Conservation (phyloP, 1,140 invertebrate species). For the Lordiphosa stackelbergi region DNA sequence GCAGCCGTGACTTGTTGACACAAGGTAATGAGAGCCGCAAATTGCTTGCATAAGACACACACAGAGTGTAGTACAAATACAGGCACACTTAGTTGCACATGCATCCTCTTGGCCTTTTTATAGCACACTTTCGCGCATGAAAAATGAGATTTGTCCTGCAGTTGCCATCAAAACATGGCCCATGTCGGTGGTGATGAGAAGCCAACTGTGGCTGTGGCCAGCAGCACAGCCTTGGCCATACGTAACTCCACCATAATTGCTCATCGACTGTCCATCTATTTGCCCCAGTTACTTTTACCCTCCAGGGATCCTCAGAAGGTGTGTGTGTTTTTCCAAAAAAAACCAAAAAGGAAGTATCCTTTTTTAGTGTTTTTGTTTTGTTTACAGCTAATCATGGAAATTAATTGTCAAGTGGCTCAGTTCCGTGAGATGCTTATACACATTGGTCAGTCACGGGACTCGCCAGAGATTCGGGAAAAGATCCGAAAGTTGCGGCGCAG, state of each 20-base stretch:
- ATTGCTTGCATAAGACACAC: conserved; percentile 65
- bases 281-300: conserved; percentile 61
- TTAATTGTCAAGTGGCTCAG: conserved; percentile 90
- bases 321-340: neutral
- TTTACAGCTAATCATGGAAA: conserved; percentile 89
- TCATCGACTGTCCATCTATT: conserved; percentile 61
- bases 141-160: conserved; percentile 26
- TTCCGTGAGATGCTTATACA: conserved; percentile 92
- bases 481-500: conserved; percentile 88
- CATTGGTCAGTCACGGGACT: conserved; percentile 89
- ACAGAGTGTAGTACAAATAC: conserved; percentile 2
- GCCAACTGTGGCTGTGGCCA: conserved; percentile 42
- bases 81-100: conserved; percentile 16
- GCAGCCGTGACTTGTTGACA: conserved; percentile 69
- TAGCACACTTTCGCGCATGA: conserved; percentile 51
- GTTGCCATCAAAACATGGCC: conserved; percentile 57
- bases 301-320: conserved; percentile 66
- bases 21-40: conserved; percentile 71
- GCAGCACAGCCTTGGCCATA: conserved; percentile 64
- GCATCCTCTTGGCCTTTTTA: conserved; percentile 50
- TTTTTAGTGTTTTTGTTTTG: no score
- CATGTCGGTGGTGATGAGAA: conserved; percentile 45
- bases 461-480: conserved; percentile 90
- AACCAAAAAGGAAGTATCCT: no score
- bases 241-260: conserved; percentile 68